Percentiles rank a stretch among this genome's conserved stretches.
Evolutionary conservation across 30 jellyfish, hydroid and myxozoan genomes (phyloP).

Genomic region (Turritopsis dohrnii): DNA sequence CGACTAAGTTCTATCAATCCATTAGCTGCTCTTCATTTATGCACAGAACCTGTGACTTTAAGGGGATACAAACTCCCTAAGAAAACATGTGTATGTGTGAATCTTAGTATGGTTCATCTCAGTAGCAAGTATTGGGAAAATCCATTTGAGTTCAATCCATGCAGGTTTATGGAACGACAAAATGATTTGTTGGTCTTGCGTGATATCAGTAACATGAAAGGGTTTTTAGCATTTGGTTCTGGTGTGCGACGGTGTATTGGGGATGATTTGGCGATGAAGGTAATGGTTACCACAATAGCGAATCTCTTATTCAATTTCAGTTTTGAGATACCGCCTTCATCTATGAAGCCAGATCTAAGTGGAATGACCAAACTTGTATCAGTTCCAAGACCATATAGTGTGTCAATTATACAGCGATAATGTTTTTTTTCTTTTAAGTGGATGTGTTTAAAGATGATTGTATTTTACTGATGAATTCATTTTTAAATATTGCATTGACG

Average conservation of each 20-base stretch:
- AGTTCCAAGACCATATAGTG: slow-evolving; percentile 7
- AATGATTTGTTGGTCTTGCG: not conserved
- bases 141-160: slow-evolving; percentile 10
- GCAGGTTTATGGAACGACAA: not conserved
- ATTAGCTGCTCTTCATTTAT: slow-evolving; percentile 6
- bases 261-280: slow-evolving; percentile 4
- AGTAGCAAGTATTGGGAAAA: slow-evolving; percentile 18
- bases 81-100: slow-evolving; percentile 24
- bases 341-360: not conserved
- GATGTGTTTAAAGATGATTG: no score
- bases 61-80: slow-evolving; percentile 16
- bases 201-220: slow-evolving; percentile 4
- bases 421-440: not conserved
- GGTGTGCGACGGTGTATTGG: slow-evolving; percentile 18
- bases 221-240: slow-evolving; percentile 12
- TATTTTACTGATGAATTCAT: no score
- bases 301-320: not conserved
- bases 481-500: no score
- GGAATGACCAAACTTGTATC: not conserved
- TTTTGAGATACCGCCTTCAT: slow-evolving; percentile 6
- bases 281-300: slow-evolving; percentile 11
- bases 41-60: slow-evolving; percentile 10
- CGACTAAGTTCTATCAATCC: slow-evolving; percentile 24
- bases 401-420: not conserved
- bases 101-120: not conserved